Evolutionary conservation across 2,888 invertebrate genomes (phyloP).

Genomic region (Linyphia triangularis): DNA sequence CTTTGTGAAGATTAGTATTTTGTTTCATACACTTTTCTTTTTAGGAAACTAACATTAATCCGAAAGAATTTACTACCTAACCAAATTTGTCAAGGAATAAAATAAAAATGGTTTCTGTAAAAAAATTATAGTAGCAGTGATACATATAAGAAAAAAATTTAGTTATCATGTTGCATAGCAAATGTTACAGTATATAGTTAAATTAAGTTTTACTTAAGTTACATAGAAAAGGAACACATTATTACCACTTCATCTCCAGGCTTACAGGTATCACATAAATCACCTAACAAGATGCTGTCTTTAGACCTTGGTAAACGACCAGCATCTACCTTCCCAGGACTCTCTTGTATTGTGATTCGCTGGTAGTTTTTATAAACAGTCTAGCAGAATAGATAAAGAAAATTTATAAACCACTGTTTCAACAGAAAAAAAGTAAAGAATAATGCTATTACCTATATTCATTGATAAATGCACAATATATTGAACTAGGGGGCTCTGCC

Average conservation of each 20-base stretch:
- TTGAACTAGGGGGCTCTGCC: no score
- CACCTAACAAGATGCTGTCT: conserved; percentile 94
- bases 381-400: no score
- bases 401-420: no score
- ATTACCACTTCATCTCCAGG: conserved; percentile 97
- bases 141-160: neutral
- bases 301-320: conserved; percentile 98
- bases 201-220: neutral
- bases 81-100: no score
- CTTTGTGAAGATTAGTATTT: no score
- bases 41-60: no score
- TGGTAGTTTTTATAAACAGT: conserved; percentile 99
- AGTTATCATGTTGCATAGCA: neutral
- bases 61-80: no score
- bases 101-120: no score
- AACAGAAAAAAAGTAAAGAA: no score
- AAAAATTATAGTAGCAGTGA: neutral
- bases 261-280: conserved; percentile 97
- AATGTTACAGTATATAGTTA: neutral
- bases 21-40: no score
- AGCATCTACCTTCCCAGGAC: conserved; percentile 97
- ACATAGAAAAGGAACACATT: conserved; percentile 22
- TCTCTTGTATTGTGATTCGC: conserved; percentile 97
- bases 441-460: no score
- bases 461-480: no score